A percentile compares a stretch with the other conserved stretches of the same genome.
Conservation (phyloP, 1,140 invertebrate species). For the Stenopsyche tienmushanensis region DNA sequence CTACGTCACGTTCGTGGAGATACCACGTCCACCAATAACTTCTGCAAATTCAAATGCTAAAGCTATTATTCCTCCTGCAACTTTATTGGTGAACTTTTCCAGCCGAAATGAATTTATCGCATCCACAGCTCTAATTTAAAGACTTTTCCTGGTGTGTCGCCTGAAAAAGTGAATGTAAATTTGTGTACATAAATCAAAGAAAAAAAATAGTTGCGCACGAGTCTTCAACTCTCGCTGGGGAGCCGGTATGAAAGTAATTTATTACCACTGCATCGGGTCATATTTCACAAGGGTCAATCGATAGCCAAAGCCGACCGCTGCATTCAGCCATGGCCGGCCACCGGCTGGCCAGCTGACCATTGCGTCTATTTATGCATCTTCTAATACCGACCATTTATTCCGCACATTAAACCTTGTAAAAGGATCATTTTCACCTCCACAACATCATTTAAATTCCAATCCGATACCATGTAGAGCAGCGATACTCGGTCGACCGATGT, state of each 20-base stretch:
- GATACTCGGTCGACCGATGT: too few relatives aligned
- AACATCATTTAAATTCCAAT: background rate
- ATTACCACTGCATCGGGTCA: slow-evolving; percentile 42
- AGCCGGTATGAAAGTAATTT: slow-evolving; percentile 38
- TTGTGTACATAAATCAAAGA: background rate
- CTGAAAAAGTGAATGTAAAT: too few relatives aligned
- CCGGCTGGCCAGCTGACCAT: slow-evolving; percentile 1
- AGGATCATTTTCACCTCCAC: background rate
- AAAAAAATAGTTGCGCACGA: background rate
- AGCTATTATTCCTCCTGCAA: too few relatives aligned
- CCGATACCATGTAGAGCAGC: too few relatives aligned
- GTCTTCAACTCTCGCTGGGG: slow-evolving; percentile 1
- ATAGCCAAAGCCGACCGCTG: slow-evolving; percentile 37
- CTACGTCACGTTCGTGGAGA: too few relatives aligned
- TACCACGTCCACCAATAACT: too few relatives aligned
- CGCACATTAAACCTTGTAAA: background rate
- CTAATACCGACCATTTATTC: slow-evolving; percentile 27
- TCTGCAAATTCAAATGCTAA: too few relatives aligned
- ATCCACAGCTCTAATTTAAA: too few relatives aligned
- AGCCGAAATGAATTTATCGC: too few relatives aligned
- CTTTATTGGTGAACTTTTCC: too few relatives aligned
- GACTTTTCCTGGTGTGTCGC: too few relatives aligned
- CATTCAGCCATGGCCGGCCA: slow-evolving; percentile 13
- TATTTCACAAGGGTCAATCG: slow-evolving; percentile 45
- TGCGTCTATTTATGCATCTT: slow-evolving; percentile 24